Evolutionary conservation across 2,797 vertebrate species (phyloP).

Genomic region (Tangara arthus): DNA sequence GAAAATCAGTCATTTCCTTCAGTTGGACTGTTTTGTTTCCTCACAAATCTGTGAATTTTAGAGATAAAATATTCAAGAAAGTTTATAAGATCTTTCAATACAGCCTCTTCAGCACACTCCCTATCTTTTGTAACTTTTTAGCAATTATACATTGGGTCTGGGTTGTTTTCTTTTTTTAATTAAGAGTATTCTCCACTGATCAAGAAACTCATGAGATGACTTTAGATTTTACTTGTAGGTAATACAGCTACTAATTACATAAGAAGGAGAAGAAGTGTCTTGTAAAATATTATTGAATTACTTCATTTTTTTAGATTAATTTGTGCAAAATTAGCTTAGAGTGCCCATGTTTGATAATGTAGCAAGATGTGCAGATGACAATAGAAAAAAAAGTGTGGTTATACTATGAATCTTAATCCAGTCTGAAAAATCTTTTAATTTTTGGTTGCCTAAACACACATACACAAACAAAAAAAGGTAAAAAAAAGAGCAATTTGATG

Average conservation of each 20-base stretch:
- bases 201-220: not conserved
- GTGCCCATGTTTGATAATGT: not conserved
- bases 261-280: not conserved
- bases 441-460: not conserved
- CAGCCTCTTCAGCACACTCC: not conserved
- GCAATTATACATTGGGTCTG: not conserved
- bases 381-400: not conserved
- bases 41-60: not conserved
- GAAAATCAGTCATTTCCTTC: not conserved
- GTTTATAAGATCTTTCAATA: not conserved
- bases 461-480: not conserved
- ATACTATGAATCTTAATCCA: constrained; percentile 11
- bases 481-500: not conserved
- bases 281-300: constrained; percentile 25
- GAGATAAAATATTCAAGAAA: not conserved
- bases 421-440: not conserved
- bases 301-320: constrained; percentile 29
- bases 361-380: not conserved
- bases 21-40: not conserved
- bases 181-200: constrained; percentile 16
- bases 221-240: constrained; percentile 48
- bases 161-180: not conserved
- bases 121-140: not conserved
- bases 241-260: constrained; percentile 7
- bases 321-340: constrained; percentile 20